These are phyloP conservation scores for Cephonodes hylas DNA, from an alignment of 2,888 invertebrate genomes.

Conservation along the genomic window DNA sequence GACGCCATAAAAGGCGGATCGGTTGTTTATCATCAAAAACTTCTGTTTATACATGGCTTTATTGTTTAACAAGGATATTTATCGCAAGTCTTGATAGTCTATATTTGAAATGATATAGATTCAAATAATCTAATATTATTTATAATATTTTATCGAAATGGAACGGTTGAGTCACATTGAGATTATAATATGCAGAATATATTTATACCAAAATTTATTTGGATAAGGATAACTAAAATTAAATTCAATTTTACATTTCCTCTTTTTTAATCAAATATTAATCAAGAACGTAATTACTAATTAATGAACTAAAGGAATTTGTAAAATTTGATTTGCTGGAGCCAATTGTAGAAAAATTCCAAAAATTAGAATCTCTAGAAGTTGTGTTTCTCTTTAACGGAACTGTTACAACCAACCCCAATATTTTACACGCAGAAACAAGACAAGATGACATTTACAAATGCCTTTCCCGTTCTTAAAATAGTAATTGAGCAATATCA, in stretches of 20 bases:
- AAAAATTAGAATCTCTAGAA: too few relatives aligned
- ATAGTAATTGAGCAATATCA: not conserved
- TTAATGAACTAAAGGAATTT: too few relatives aligned
- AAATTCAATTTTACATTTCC: too few relatives aligned
- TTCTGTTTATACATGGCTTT: not conserved
- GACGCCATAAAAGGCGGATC: conserved; percentile 33
- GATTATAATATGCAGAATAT: too few relatives aligned
- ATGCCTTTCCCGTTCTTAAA: not conserved
- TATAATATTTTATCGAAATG: not conserved
- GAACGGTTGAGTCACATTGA: not conserved
- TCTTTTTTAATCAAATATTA: too few relatives aligned
- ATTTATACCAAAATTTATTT: too few relatives aligned
- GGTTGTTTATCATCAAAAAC: conserved; percentile 30
- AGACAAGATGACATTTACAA: not conserved
- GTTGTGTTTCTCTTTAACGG: too few relatives aligned
- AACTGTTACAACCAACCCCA: too few relatives aligned
- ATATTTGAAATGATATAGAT: not conserved
- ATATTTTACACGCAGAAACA: not conserved
- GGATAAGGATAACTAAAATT: too few relatives aligned
- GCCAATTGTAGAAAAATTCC: too few relatives aligned
- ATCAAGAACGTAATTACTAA: too few relatives aligned
- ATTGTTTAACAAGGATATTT: conserved; percentile 4
- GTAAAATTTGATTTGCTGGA: too few relatives aligned
- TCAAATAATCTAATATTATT: not conserved
- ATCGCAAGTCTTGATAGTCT: not conserved